Evolutionary conservation across 2,113 vertebrate genomes (phyloP), one percentile per base, ranked within the genome.

Genomic region (Pica pica): DNA sequence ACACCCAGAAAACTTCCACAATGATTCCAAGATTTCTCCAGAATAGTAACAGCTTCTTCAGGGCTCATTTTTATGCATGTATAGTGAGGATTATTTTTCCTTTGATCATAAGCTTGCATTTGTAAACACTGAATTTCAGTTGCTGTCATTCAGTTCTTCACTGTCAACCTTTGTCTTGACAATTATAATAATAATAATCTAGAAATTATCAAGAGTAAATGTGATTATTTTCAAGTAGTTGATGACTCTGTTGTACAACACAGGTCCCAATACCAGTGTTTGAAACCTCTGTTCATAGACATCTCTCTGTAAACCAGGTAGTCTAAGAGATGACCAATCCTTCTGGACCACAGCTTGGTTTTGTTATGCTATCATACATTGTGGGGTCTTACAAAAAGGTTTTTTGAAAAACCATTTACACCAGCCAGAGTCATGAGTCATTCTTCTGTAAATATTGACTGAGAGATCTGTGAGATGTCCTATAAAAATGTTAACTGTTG

Each of bases 31-130:
- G 71, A 74, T 50, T 68, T 70, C 53, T 92, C 42, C 42, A 77
- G 73, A 93, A 92, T 13, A 73, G 63, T 74, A 74, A 78, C 27
- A 28, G 56, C 63, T 88, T 92, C 90, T 90, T 53, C 47, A 46
- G 75, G 79, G 76, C 55, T 93, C 55, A 74, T 47, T 69, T 84
- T 41, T 77, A 86, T 83, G 90, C 79, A 63, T 26, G 53, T 21
- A 50, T 49, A 90, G 35, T 86, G 64, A 90, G 83, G 59, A 92
- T 94, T 95, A 88, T 37, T 70, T 73, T 67, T 70, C 55, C 71
- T 92, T 92, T 94, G 52, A 87, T 94, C 69, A 77, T 87, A 64
- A 87, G 47, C 82, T 82, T 69, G 53, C 84, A 85, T 92, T 83
- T 93, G 75, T 80, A 86, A 95, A 82, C 57, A 90, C 26, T 39